Percentiles rank a stretch among this genome's conserved stretches.
These are phyloP conservation scores for Rhinophrynus dorsalis DNA, from an alignment of 2,797 vertebrate genomes.

Conservation along the genomic window DNA sequence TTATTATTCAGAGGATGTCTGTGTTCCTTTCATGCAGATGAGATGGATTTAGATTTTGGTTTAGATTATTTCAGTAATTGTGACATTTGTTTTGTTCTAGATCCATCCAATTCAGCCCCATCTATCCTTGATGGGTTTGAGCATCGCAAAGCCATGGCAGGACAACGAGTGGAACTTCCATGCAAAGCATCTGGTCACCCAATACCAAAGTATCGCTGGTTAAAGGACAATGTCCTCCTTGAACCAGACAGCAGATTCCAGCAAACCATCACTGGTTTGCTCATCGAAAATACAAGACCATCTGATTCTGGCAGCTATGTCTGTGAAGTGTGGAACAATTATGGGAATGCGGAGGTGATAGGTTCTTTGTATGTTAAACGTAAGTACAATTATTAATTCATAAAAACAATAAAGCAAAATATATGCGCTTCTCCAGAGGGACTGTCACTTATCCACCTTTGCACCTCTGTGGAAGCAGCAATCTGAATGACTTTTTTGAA, in stretches of 20 bases:
- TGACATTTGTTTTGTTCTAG: too few species aligned
- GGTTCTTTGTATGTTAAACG: slow-evolving; percentile 91
- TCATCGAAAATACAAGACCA: slow-evolving; percentile 86
- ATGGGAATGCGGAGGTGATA: slow-evolving; percentile 91
- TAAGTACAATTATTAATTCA: slow-evolving; percentile 68
- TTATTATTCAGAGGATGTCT: too few species aligned
- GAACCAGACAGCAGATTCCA: slow-evolving; percentile 91
- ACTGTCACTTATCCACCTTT: too few species aligned
- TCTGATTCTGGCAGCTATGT: slow-evolving; percentile 91
- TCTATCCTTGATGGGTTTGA: slow-evolving; percentile 96
- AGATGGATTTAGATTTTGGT: too few species aligned
- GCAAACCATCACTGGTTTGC: slow-evolving; percentile 85
- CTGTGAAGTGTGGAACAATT: slow-evolving; percentile 98
- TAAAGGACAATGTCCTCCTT: slow-evolving; percentile 93
- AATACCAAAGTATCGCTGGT: slow-evolving; percentile 93
- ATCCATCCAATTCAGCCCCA: slow-evolving; percentile 93
- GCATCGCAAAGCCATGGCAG: slow-evolving; percentile 90
- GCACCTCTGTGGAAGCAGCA: too few species aligned
- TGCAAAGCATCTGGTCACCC: slow-evolving; percentile 97
- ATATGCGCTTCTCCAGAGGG: too few species aligned
- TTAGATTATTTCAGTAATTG: too few species aligned
- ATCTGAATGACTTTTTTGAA: too few species aligned
- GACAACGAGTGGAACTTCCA: slow-evolving; percentile 91
- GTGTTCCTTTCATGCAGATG: too few species aligned
- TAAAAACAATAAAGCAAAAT: too few species aligned